Evolutionary conservation across 64 coral and sea anemone species (phyloP).

Genomic region (Actinia tenebrosa): DNA sequence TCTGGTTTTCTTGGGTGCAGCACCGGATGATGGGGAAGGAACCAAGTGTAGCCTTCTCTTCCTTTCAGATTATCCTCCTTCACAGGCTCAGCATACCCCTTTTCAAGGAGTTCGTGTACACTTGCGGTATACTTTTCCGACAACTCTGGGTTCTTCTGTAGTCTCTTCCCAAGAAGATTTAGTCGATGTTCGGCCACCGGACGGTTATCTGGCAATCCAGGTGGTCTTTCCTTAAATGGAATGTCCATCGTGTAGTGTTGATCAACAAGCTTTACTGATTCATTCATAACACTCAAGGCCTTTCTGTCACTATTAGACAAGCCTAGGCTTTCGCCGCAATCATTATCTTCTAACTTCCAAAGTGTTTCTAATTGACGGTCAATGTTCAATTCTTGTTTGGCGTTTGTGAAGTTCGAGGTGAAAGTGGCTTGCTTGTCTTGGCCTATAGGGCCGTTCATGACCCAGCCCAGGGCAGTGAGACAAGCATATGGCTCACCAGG

Average conservation of each 20-base stretch:
- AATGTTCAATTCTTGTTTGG: constrained; percentile 27
- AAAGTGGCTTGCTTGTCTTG: constrained; percentile 17
- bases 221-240: constrained; percentile 48
- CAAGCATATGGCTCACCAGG: constrained; percentile 35
- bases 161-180: constrained; percentile 27
- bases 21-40: constrained; percentile 50
- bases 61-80: neutral
- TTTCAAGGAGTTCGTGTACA: neutral
- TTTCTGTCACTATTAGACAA: constrained; percentile 29
- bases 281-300: constrained; percentile 37
- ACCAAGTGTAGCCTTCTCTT: constrained; percentile 31
- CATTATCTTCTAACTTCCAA: constrained; percentile 42
- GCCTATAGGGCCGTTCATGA: constrained; percentile 36
- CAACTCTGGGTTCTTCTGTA: constrained; percentile 4
- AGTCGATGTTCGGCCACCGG: constrained; percentile 39
- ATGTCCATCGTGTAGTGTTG: constrained; percentile 48
- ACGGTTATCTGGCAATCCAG: constrained; percentile 50
- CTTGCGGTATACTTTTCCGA: neutral
- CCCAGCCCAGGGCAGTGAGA: constrained; percentile 30
- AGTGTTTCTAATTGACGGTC: constrained; percentile 32
- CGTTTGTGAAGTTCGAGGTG: neutral
- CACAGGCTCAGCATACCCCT: constrained; percentile 30
- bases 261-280: constrained; percentile 40
- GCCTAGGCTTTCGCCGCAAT: constrained; percentile 22
- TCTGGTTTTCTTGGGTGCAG: constrained; percentile 33